These are phyloP conservation scores for Melipona bicolor DNA, from an alignment of 2,888 invertebrate genomes.

Conservation along the genomic window DNA sequence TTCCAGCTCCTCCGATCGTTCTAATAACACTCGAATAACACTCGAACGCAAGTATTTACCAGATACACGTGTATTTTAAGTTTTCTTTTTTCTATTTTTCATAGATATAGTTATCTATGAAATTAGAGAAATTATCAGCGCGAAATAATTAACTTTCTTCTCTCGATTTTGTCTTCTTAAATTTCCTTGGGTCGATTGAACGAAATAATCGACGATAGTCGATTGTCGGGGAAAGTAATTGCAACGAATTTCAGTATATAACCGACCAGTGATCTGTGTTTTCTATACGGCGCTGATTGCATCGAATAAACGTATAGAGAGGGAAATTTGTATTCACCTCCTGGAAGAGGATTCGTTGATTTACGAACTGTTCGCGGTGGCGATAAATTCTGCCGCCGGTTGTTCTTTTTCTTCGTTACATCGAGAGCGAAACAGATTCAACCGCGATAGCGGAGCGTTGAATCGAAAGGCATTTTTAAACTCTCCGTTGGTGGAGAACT, in stretches of 20 bases:
- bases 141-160: not conserved
- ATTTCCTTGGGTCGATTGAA: not conserved
- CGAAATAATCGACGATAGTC: conserved; percentile 24
- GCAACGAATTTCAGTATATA: conserved; percentile 36
- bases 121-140: too few relatives aligned
- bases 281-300: conserved; percentile 32
- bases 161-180: not conserved
- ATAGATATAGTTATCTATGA: too few relatives aligned
- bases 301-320: conserved; percentile 58
- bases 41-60: not conserved
- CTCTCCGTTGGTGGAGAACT: not conserved
- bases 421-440: not conserved
- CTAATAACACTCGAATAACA: too few relatives aligned
- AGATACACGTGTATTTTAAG: not conserved
- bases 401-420: not conserved
- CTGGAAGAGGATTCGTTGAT: conserved; percentile 54
- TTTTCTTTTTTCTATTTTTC: too few relatives aligned
- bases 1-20: conserved; percentile 19
- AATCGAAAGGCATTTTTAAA: conserved; percentile 16
- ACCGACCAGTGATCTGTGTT: not conserved
- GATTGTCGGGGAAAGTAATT: conserved; percentile 42
- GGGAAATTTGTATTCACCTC: conserved; percentile 47
- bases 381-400: not conserved
- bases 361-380: conserved; percentile 59
- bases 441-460: not conserved